Evolutionary conservation across 2,113 vertebrate genomes (phyloP).

Genomic region (Catagonus wagneri): DNA sequence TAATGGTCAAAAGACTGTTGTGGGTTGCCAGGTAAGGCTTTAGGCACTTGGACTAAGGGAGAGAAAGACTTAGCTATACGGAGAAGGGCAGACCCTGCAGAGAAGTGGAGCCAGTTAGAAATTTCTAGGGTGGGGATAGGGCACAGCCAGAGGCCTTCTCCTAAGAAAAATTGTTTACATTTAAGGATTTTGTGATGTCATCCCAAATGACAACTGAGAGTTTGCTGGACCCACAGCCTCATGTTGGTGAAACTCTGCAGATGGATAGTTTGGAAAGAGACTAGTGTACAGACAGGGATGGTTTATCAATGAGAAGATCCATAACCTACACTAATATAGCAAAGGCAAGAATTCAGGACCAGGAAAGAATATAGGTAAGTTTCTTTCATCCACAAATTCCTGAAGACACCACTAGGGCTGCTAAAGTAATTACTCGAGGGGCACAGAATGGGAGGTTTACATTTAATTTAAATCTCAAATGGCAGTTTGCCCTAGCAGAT

Average conservation of each 20-base stretch:
- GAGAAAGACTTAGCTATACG: not conserved
- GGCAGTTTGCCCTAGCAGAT: not conserved
- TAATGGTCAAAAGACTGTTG: too few relatives aligned
- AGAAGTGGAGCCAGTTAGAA: not conserved
- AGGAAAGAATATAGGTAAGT: not conserved
- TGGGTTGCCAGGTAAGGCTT: not conserved
- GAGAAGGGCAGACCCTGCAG: not conserved
- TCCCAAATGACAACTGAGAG: not conserved
- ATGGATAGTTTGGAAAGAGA: not conserved
- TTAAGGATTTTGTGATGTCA: not conserved
- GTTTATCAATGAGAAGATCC: not conserved
- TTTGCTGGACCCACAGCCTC: not conserved
- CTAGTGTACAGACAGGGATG: not conserved
- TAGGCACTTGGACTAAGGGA: not conserved
- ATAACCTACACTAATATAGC: not conserved
- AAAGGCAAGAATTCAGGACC: slow-evolving; percentile 5
- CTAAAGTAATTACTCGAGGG: not conserved
- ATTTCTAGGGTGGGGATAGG: not conserved
- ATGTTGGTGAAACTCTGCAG: not conserved
- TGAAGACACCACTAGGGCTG: not conserved
- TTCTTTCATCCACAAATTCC: not conserved
- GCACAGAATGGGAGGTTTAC: not conserved
- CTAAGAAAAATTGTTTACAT: not conserved
- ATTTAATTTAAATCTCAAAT: not conserved
- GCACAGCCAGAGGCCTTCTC: not conserved